Evolutionary conservation across 30 jellyfish, hydroid and myxozoan species (phyloP), one percentile per base, ranked within the genome.

Genomic region (Chrysaora quinquecirrha): DNA sequence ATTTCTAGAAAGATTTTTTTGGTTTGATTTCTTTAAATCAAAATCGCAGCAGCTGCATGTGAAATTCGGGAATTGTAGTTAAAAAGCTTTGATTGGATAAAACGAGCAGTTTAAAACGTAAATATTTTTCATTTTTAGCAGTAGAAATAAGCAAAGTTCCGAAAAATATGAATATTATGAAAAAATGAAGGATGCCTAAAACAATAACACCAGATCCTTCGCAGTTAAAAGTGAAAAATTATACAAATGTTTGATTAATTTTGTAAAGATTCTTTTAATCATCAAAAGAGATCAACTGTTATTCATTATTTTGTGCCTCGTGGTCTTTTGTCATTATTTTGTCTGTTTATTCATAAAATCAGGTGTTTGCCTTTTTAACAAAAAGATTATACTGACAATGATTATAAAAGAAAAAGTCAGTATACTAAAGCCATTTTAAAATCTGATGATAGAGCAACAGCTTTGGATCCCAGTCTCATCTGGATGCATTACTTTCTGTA

Each of bases 281-380:
- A 52, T 52, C 29, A 19, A 20, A 52, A 52, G 68, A 52, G 68
- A 52, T 52, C 68, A 52, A 52, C 12, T 19, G 68, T 2, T 16
- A 52, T 16, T 3, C 25, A 52, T 52, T 52, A 52, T 52, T 20
- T 52, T 52, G 29, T 25, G 25, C 68, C 68, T 52, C 68, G 68
- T 52, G 68, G 29, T 52, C 12, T 25, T 4, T 52, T 52, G 68
- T 52, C 19, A 10, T 52, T 2, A 20, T 52, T 52, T 19, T 52
- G 29, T 3, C 6, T 9, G 25, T 52, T 52, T 9, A 20, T 20
- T 52, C 68, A 16, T 16, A 3, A 25, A n/a, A 25, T 52, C 68
- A 52, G 68, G 68, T 52, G 68, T 20, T 52, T 2, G 68, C 25
- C 68, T 52, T 52, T 52, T 52, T 38, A 16, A 52, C 68, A 52